phyloP scores from a whole-genome alignment of 2,888 invertebrate genomes.

The Operophtera brumata region DNA sequence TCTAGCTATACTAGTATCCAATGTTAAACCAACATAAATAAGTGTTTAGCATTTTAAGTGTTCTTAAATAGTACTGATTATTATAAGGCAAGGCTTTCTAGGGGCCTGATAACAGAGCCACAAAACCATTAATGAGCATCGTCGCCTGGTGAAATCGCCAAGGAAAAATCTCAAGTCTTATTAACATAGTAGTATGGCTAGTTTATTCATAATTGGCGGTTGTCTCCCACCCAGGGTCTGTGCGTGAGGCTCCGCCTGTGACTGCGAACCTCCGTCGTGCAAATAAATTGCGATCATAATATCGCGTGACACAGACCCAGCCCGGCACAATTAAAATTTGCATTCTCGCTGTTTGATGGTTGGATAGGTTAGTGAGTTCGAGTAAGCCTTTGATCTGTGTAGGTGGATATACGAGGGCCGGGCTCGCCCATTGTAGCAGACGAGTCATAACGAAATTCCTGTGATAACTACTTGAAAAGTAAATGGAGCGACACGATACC shows the following conservation, averaged over 20 bases:
- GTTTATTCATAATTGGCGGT: slow-evolving; percentile 78
- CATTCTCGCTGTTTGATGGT: slow-evolving; percentile 73
- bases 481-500: neutral
- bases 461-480: neutral
- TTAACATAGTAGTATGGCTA: slow-evolving; percentile 77
- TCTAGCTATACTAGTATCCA: neutral
- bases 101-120: slow-evolving; percentile 62
- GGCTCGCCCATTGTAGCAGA: neutral
- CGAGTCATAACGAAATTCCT: neutral
- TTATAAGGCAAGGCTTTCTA: slow-evolving; percentile 59
- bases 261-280: slow-evolving; percentile 44
- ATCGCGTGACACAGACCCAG: slow-evolving; percentile 58
- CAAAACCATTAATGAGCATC: slow-evolving; percentile 73
- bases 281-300: slow-evolving; percentile 71
- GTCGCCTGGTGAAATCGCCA: slow-evolving; percentile 69
- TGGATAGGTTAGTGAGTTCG: slow-evolving; percentile 50
- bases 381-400: slow-evolving; percentile 48
- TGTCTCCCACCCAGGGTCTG: slow-evolving; percentile 60
- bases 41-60: slow-evolving; percentile 19
- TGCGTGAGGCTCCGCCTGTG: slow-evolving; percentile 46
- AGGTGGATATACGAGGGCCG: slow-evolving; percentile 26
- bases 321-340: slow-evolving; percentile 74
- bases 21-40: slow-evolving; percentile 3
- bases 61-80: slow-evolving; percentile 23
- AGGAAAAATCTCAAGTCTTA: slow-evolving; percentile 75